These are phyloP conservation scores for Perccottus glenii DNA, from an alignment of 2,113 vertebrate species.

Conservation along the genomic window DNA sequence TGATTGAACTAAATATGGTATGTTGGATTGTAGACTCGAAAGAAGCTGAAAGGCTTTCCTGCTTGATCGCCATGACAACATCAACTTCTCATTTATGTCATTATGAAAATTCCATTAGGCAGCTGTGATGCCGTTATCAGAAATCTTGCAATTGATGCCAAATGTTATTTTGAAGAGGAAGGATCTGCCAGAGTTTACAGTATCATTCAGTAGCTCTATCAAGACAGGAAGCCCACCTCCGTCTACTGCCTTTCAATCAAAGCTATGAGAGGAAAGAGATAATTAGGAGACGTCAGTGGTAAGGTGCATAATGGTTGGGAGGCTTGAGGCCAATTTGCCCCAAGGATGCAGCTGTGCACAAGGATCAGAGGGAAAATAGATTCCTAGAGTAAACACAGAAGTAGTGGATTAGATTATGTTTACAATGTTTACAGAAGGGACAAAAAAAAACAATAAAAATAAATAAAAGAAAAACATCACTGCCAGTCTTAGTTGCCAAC, in stretches of 20 bases:
- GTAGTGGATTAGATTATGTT: slow-evolving; percentile 42
- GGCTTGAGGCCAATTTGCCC: slow-evolving; percentile 17
- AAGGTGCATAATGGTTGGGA: slow-evolving; percentile 38
- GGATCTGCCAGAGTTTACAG: slow-evolving; percentile 6
- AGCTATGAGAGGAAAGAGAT: slow-evolving; percentile 30
- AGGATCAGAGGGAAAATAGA: slow-evolving; percentile 34
- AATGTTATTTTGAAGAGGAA: slow-evolving; percentile 13
- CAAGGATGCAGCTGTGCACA: slow-evolving; percentile 44
- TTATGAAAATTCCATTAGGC: slow-evolving; percentile 55
- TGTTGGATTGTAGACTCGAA: slow-evolving; percentile 6
- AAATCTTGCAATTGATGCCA: slow-evolving; percentile 20
- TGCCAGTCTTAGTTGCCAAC: not conserved
- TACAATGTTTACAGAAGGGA: slow-evolving; percentile 1
- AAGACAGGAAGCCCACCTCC: slow-evolving; percentile 40
- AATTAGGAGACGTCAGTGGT: slow-evolving; percentile 45
- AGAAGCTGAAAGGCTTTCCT: slow-evolving; percentile 14
- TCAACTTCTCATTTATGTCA: slow-evolving; percentile 46
- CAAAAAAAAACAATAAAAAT: not conserved
- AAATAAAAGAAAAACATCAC: not conserved
- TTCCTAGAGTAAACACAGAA: slow-evolving; percentile 30
- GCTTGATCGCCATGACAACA: slow-evolving; percentile 32
- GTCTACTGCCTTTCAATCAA: slow-evolving; percentile 29
- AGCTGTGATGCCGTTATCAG: slow-evolving; percentile 57
- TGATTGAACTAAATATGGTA: slow-evolving; percentile 6
- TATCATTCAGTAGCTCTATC: slow-evolving; percentile 17